Conservation (phyloP, 2,888 invertebrate species). For the Macaria liturata region DNA sequence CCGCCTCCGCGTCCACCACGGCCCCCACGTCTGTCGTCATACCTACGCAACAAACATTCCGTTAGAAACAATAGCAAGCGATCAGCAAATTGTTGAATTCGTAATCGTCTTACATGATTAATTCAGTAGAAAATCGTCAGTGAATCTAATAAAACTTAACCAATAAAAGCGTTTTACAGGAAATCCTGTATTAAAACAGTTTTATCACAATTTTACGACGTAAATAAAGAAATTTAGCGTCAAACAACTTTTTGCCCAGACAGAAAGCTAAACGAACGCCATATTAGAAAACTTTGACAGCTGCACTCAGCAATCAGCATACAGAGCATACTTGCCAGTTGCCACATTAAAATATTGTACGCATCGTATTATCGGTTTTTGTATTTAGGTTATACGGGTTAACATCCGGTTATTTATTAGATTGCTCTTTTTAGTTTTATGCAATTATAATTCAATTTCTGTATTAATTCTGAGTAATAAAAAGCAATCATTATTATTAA, state of each 20-base stretch:
- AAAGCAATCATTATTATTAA: too few relatives aligned
- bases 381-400: too few relatives aligned
- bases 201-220: constrained; percentile 17
- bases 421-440: too few relatives aligned
- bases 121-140: constrained; percentile 12
- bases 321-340: not conserved
- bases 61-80: constrained; percentile 26
- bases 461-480: too few relatives aligned
- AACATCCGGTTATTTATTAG: too few relatives aligned
- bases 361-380: too few relatives aligned
- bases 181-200: constrained; percentile 6
- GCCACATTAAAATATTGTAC: not conserved
- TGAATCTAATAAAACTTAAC: not conserved
- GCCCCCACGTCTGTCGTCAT: constrained; percentile 79
- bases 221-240: constrained; percentile 10
- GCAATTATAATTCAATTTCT: too few relatives aligned
- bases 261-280: constrained; percentile 43
- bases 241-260: constrained; percentile 11
- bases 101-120: constrained; percentile 55
- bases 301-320: too few relatives aligned
- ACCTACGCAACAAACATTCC: constrained; percentile 56
- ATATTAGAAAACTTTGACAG: constrained; percentile 37
- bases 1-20: constrained; percentile 70
- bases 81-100: constrained; percentile 14
- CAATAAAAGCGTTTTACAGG: constrained; percentile 8